Conservation (phyloP, 2,888 invertebrate species). For the Aethes cnicana region DNA sequence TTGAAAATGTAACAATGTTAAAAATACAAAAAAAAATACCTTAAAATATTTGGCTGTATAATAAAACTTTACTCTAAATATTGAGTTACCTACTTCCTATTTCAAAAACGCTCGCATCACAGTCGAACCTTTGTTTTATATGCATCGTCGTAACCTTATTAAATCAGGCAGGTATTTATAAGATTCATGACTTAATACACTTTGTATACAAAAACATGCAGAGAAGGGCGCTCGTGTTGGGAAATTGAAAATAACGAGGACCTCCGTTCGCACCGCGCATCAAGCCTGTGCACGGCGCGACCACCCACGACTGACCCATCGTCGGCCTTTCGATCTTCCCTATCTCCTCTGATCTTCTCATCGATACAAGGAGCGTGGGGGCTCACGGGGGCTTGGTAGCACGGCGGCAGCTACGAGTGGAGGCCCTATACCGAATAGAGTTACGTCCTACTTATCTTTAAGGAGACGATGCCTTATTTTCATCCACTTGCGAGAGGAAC, state of each 20-base stretch:
- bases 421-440: slow-evolving; percentile 80
- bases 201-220: slow-evolving; percentile 69
- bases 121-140: too few species aligned
- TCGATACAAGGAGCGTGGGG: slow-evolving; percentile 56
- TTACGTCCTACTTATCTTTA: slow-evolving; percentile 80
- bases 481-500: slow-evolving; percentile 63
- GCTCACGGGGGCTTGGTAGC: slow-evolving; percentile 66
- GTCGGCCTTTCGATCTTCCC: slow-evolving; percentile 59
- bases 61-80: slow-evolving; percentile 20
- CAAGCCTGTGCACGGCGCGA: slow-evolving; percentile 64
- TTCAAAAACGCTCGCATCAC: slow-evolving; percentile 27
- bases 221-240: slow-evolving; percentile 75
- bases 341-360: slow-evolving; percentile 59
- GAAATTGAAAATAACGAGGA: slow-evolving; percentile 82
- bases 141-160: slow-evolving; percentile 44
- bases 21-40: not conserved
- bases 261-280: slow-evolving; percentile 75
- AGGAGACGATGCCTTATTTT: slow-evolving; percentile 78
- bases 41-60: not conserved
- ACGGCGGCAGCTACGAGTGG: slow-evolving; percentile 65
- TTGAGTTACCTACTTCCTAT: slow-evolving; percentile 26
- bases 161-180: slow-evolving; percentile 73
- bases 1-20: not conserved
- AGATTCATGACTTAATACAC: slow-evolving; percentile 79
- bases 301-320: slow-evolving; percentile 66